Conservation (phyloP, 2,113 vertebrate genomes). For the Genyomyrus donnyi region DNA sequence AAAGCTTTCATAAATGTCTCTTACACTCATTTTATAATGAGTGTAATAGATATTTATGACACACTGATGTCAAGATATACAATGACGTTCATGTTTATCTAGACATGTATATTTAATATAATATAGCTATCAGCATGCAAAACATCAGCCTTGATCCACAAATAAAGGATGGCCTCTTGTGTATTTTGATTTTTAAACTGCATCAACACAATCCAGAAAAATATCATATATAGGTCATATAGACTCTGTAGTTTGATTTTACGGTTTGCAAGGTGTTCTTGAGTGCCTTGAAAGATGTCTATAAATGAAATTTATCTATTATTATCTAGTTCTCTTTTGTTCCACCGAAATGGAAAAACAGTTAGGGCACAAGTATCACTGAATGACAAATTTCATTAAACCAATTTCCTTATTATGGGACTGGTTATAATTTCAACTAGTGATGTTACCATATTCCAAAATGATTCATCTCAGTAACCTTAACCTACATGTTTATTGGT, state of each 20-base stretch:
- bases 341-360: neutral
- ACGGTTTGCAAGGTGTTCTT: neutral
- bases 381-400: neutral
- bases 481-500: neutral
- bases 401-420: neutral
- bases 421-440: neutral
- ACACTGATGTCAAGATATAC: neutral
- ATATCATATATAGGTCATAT: neutral
- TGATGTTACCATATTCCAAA: neutral
- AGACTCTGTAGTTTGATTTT: neutral
- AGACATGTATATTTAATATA: neutral
- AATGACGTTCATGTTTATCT: neutral
- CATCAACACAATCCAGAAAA: neutral
- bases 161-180: neutral
- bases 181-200: neutral
- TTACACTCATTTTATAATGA: neutral
- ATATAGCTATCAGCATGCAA: neutral
- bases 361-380: neutral
- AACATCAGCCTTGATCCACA: neutral
- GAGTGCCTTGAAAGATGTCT: neutral
- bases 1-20: neutral
- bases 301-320: neutral
- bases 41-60: neutral
- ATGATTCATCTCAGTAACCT: neutral
- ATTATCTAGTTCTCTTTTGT: neutral